Conservation (phyloP, 2,888 invertebrate genomes). For the Entomobrya proxima region DNA sequence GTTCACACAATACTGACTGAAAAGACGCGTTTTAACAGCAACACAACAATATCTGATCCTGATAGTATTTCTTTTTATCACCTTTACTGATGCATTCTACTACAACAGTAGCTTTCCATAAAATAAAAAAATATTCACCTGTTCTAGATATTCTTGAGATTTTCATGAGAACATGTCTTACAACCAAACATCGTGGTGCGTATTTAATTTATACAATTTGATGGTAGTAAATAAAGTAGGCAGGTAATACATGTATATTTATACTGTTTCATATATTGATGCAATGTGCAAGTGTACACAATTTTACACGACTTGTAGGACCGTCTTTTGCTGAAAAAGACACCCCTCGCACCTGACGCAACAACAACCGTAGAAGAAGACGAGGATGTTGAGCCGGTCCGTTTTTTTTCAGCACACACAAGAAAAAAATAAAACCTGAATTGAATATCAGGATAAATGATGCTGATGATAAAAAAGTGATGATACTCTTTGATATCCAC, state of each 20-base stretch:
- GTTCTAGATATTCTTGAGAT: slow-evolving; percentile 6
- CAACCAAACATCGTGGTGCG: background rate
- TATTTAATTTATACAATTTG: slow-evolving; percentile 26
- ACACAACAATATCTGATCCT: background rate
- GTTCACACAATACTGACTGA: too few relatives aligned
- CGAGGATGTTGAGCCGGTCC: slow-evolving; percentile 50
- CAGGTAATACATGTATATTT: too few relatives aligned
- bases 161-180: background rate
- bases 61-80: too few relatives aligned
- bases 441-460: slow-evolving; percentile 19
- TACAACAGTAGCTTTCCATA: background rate
- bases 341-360: slow-evolving; percentile 55
- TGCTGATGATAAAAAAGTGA: background rate
- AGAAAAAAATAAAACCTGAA: slow-evolving; percentile 41
- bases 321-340: slow-evolving; percentile 22
- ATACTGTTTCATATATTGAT: too few relatives aligned
- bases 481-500: background rate
- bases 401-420: slow-evolving; percentile 12
- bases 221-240: background rate
- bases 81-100: background rate
- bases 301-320: background rate
- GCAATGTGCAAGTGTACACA: background rate
- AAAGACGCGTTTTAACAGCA: background rate
- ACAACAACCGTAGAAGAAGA: too few relatives aligned
- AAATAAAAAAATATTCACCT: background rate